Evolutionary conservation across 2,113 vertebrate species (phyloP).

Genomic region (Caretta caretta): DNA sequence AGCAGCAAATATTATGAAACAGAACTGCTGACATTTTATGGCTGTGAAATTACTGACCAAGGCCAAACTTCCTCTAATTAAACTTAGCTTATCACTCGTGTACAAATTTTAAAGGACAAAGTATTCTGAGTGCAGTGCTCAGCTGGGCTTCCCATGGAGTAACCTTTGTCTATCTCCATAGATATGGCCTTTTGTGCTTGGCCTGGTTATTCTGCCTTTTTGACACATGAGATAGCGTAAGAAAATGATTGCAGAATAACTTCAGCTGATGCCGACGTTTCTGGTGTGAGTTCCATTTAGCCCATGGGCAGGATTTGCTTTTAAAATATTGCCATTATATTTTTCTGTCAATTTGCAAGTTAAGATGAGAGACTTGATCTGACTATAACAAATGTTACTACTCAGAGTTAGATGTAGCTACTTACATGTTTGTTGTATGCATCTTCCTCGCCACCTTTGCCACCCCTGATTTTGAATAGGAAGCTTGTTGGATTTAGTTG

Average conservation of each 20-base stretch:
- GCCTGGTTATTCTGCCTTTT: slow-evolving; percentile 20
- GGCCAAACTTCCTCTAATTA: slow-evolving; percentile 36
- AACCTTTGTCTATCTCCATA: slow-evolving; percentile 28
- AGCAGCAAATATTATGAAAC: not conserved
- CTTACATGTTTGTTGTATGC: slow-evolving; percentile 33
- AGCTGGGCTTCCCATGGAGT: slow-evolving; percentile 36
- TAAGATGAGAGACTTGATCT: slow-evolving; percentile 45
- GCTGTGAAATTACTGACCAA: slow-evolving; percentile 12
- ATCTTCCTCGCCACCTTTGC: slow-evolving; percentile 29
- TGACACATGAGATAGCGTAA: not conserved
- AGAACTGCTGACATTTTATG: slow-evolving; percentile 20
- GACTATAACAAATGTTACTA: not conserved
- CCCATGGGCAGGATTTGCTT: not conserved
- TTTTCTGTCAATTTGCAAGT: slow-evolving; percentile 45
- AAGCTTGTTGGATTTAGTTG: not conserved
- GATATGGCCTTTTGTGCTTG: slow-evolving; percentile 5
- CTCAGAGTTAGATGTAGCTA: slow-evolving; percentile 47
- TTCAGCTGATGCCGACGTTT: slow-evolving; percentile 3
- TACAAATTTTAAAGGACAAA: slow-evolving; percentile 27
- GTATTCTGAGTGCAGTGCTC: slow-evolving; percentile 23
- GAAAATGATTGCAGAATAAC: not conserved
- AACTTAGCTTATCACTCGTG: not conserved
- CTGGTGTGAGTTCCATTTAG: not conserved
- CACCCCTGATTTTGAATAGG: not conserved
- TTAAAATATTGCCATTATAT: slow-evolving; percentile 32